Percentiles rank a stretch among this genome's conserved stretches.
Conservation (phyloP, 2,888 invertebrate genomes). For the Synanthedon myopaeformis region DNA sequence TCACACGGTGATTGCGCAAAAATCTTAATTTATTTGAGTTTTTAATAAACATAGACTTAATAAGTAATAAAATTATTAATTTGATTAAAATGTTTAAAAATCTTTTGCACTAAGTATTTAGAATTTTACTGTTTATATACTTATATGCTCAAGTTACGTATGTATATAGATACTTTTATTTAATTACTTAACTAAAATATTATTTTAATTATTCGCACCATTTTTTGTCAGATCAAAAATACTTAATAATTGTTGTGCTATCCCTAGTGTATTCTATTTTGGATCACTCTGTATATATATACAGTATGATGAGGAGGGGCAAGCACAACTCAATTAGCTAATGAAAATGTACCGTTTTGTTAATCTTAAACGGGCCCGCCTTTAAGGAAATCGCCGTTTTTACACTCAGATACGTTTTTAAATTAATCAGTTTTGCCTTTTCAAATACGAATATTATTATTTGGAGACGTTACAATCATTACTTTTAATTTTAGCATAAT, state of each 20-base stretch:
- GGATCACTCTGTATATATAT: conserved; percentile 29
- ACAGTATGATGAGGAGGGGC: conserved; percentile 28
- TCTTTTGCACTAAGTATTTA: no score
- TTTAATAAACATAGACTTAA: no score
- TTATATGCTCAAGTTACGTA: no score
- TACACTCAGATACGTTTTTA: background rate
- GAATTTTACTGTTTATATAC: no score
- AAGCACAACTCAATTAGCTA: conserved; percentile 56
- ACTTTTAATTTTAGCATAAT: background rate
- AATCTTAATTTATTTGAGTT: no score
- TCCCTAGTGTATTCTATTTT: conserved; percentile 25
- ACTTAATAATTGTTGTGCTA: conserved; percentile 6
- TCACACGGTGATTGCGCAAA: no score
- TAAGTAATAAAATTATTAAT: no score
- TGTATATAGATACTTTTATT: no score
- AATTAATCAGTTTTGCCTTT: background rate
- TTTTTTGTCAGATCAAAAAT: no score
- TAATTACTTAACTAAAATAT: no score
- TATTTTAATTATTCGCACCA: no score
- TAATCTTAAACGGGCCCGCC: conserved; percentile 23
- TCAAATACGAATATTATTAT: conserved; percentile 5
- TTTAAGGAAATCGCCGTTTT: conserved; percentile 5
- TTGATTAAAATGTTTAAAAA: no score
- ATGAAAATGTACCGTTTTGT: conserved; percentile 49
- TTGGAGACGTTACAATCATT: background rate